phyloP scores from a whole-genome alignment of 1,140 invertebrate species.

The Halesus radiatus region DNA sequence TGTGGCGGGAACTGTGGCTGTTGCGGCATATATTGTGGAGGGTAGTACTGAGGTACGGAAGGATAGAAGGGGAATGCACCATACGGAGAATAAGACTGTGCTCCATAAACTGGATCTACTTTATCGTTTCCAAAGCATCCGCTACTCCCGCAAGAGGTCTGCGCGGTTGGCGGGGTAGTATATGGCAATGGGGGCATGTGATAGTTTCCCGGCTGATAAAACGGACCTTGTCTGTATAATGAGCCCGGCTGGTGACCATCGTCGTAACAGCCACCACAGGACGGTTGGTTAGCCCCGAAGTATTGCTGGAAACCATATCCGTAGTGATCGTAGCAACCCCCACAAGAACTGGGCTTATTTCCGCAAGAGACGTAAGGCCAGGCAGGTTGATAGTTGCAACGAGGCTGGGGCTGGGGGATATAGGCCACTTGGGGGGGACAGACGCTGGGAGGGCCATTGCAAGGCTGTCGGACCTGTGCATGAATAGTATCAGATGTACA shows the following conservation, averaged over 20 bases:
- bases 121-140: slow-evolving; percentile 53
- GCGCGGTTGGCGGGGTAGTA: neutral
- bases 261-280: slow-evolving; percentile 52
- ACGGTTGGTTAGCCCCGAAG: slow-evolving; percentile 34
- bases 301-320: slow-evolving; percentile 49
- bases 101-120: slow-evolving; percentile 51
- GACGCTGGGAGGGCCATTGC: slow-evolving; percentile 15
- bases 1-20: neutral
- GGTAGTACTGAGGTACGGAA: neutral
- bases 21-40: slow-evolving; percentile 2
- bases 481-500: slow-evolving; percentile 49
- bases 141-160: neutral
- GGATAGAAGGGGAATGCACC: neutral
- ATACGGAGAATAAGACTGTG: slow-evolving; percentile 49
- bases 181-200: slow-evolving; percentile 45
- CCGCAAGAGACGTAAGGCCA: slow-evolving; percentile 56
- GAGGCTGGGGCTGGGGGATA: slow-evolving; percentile 50
- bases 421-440: slow-evolving; percentile 50
- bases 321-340: slow-evolving; percentile 57
- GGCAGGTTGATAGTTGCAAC: slow-evolving; percentile 37
- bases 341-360: slow-evolving; percentile 26
- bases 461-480: slow-evolving; percentile 51
- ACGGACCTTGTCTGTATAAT: slow-evolving; percentile 53
- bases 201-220: slow-evolving; percentile 53
- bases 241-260: slow-evolving; percentile 48